Percentiles rank a stretch among this genome's conserved stretches.
phyloP scores from a whole-genome alignment of 2,888 invertebrate species.

The Luperina nickerlii region DNA sequence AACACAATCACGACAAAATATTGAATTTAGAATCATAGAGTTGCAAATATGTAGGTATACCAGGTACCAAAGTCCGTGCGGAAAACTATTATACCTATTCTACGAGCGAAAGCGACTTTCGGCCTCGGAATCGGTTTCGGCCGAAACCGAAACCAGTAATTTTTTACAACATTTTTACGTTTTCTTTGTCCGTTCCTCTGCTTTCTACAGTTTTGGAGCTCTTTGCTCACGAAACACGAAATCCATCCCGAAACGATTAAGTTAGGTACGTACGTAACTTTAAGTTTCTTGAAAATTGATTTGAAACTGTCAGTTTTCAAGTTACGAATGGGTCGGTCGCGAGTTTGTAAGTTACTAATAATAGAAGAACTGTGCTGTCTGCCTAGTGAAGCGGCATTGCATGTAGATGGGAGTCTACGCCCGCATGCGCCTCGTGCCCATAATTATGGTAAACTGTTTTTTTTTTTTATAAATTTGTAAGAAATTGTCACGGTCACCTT shows the following conservation, averaged over 20 bases:
- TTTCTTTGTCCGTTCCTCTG: background rate
- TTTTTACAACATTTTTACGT: background rate
- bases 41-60: background rate
- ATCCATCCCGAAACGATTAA: slow-evolving; percentile 4
- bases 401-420: slow-evolving; percentile 28
- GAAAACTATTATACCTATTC: background rate
- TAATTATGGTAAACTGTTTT: slow-evolving; percentile 27
- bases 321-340: background rate
- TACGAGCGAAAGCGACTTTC: slow-evolving; percentile 7
- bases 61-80: background rate
- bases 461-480: slow-evolving; percentile 14
- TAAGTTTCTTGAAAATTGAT: slow-evolving; percentile 6
- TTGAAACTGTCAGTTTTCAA: slow-evolving; percentile 6
- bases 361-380: slow-evolving; percentile 4
- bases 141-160: slow-evolving; percentile 5
- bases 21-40: background rate
- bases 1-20: background rate
- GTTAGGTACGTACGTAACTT: background rate
- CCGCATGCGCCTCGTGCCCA: slow-evolving; percentile 35
- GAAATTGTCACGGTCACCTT: background rate
- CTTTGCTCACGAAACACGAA: background rate
- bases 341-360: slow-evolving; percentile 13
- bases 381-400: slow-evolving; percentile 7
- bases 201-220: background rate
- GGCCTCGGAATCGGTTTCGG: background rate